Percentiles rank a stretch among this genome's conserved stretches.
These are phyloP conservation scores for Sylvia borin DNA, from an alignment of 2,797 vertebrate species.

Conservation along the genomic window DNA sequence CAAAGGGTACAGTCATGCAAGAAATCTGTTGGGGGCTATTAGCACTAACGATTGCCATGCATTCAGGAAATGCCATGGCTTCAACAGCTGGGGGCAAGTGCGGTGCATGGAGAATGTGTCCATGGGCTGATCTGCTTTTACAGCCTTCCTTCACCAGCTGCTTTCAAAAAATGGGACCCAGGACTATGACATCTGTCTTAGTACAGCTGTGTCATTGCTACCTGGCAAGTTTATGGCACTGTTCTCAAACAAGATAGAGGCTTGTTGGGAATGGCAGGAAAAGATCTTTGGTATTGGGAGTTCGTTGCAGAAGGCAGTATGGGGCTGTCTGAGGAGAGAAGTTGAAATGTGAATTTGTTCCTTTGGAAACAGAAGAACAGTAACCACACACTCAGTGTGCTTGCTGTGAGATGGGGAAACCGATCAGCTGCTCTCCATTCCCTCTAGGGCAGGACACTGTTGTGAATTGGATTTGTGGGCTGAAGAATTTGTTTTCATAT, in stretches of 20 bases:
- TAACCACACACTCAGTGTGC: neutral
- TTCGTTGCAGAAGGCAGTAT: neutral
- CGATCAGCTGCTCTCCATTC: neutral
- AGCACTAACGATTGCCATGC: neutral
- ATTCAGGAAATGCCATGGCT: neutral
- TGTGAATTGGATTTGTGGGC: neutral
- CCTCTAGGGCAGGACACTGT: neutral
- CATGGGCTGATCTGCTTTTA: neutral
- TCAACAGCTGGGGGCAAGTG: neutral
- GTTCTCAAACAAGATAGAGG: neutral
- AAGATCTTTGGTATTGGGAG: neutral
- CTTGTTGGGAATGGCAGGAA: neutral
- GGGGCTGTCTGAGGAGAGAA: neutral
- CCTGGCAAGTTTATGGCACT: neutral
- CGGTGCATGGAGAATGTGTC: fast-evolving
- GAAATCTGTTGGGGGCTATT: neutral
- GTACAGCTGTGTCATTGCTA: neutral
- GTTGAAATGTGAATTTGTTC: neutral
- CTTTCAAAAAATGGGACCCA: neutral
- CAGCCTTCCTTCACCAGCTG: neutral
- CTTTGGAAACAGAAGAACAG: neutral
- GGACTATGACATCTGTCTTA: neutral
- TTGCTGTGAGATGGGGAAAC: neutral
- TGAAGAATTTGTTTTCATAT: neutral
- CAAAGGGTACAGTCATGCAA: neutral